Base-by-base conservation (phyloP, 2,113 vertebrate genomes). In the Corydoras sp. region DNA sequence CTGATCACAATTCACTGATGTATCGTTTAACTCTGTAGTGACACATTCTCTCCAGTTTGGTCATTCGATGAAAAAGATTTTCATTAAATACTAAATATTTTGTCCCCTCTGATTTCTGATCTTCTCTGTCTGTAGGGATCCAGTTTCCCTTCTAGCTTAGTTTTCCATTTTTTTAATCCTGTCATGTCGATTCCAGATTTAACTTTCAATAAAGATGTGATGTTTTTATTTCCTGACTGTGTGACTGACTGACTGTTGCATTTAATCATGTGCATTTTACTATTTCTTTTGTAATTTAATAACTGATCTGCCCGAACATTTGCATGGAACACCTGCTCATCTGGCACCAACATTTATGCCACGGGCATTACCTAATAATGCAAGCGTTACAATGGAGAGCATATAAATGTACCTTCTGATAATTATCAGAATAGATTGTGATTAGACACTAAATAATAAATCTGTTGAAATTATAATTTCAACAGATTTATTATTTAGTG, bases 201-300 rank as follows among this genome's bases (percentile, higher is more conserved):
- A 67, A 56, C 61, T 65, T 65, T 71, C 63, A 66, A 76, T 69
- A 76, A 71, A 76, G 64, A 30, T 3, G 35, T 69, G 56, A 56
- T 68, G 65, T 74, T 74, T 76, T 66, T 76, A 53, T 56, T 29
- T 11, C n/a, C 15, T 59, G n/a, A 30, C 48, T 32, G 10, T 62
- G 58, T 62, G 64, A 15, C 43, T 61, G 11, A 51, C 2, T 51
- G 12, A 6, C 18, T 43, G 35, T 43, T 43, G 35, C 35, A 43
- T 43, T 43, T 5, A 8, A 43, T 8, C 35, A 43, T 8, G 35
- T 43, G 7, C 35, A 43, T 43, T 43, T 43, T 1, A 43, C 7
- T 43, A 43, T 43, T 43, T 43, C 35, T 43, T 43, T 43, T 43
- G 35, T 43, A 24, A 24, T 43, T 43, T 8, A 43, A 43, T 43